phyloP scores from a whole-genome alignment of 2,797 vertebrate species.

The Channa striata region DNA sequence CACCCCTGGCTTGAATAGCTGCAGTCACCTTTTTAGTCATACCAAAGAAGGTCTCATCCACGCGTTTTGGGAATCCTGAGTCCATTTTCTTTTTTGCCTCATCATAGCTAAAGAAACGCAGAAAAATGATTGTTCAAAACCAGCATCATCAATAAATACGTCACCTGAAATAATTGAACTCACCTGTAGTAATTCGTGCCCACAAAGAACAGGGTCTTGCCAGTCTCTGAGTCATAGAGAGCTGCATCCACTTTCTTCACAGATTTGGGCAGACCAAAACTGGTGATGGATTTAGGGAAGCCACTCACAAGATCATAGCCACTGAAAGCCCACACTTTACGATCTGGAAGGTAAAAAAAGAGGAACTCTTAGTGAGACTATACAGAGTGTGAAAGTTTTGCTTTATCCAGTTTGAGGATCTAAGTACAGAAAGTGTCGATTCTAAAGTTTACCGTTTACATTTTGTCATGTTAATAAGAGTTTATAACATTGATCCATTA shows the following conservation, averaged over 20 bases:
- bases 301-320: constrained; percentile 77
- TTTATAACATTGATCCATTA: no score
- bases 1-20: constrained; percentile 86
- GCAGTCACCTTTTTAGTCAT: constrained; percentile 81
- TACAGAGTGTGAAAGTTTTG: no score
- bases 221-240: constrained; percentile 74
- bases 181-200: constrained; percentile 87
- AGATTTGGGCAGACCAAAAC: constrained; percentile 81
- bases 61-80: constrained; percentile 77
- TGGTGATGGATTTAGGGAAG: constrained; percentile 84
- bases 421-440: no score
- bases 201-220: constrained; percentile 88
- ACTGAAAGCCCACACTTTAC: constrained; percentile 82
- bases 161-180: constrained; percentile 14
- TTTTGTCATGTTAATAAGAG: no score
- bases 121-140: neutral
- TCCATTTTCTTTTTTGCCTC: constrained; percentile 84
- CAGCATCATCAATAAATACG: no score
- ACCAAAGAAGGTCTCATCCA: constrained; percentile 74
- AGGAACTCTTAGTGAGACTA: neutral
- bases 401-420: no score
- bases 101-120: constrained; percentile 82
- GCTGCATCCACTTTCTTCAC: constrained; percentile 86
- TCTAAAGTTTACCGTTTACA: no score
- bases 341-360: constrained; percentile 38